Evolutionary conservation across 2,888 invertebrate species (phyloP), one percentile per base, ranked within the genome.

Genomic region (Stenoptilia bipunctidactyla): DNA sequence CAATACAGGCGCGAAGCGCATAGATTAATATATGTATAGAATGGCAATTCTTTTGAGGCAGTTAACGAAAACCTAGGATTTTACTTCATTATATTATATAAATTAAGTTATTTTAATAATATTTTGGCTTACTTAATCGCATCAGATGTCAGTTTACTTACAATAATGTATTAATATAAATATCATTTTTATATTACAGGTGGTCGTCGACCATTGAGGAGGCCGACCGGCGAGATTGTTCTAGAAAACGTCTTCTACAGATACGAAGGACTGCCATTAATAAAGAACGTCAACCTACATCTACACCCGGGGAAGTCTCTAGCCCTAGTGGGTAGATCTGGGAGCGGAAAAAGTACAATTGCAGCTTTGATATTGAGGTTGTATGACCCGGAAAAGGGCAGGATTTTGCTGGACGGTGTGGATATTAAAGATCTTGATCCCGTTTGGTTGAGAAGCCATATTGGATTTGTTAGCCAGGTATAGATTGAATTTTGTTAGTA

Each of bases 331-430:
- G 98, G 98, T 0, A 85, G 94, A 0, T 97, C 96, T 43, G 98
- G 98, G 0, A 94, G 94, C 15, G 98, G 98, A 0, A 98, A 98
- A 72, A 96, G 96, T 37, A 98, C 98, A 0, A 82, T 98, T 42
- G 95, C 93, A 0, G 84, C 91, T 1, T 83, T 98, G 1, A 82
- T 98, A 45, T 73, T 98, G 37, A 84, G 97, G 55, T 75, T 94
- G 0, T 98, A 98, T 61, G 96, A 97, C 63, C 96, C 97, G 0
- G 73, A 82, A 2, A 56, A 68, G 43, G 96, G 96, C 0, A 62
- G 61, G 5, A 85, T 98, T 39, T 62, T 86, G 37, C 64, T 98
- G 14, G 98, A 98, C 63, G 92, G 91, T 4, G 68, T 87, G 1
- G 88, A 95, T 68, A 85, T 98, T 9, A 87, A 77, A 51, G 82